These are phyloP conservation scores for Panurus biarmicus DNA, from an alignment of 2,113 vertebrate genomes.

Conservation along the genomic window DNA sequence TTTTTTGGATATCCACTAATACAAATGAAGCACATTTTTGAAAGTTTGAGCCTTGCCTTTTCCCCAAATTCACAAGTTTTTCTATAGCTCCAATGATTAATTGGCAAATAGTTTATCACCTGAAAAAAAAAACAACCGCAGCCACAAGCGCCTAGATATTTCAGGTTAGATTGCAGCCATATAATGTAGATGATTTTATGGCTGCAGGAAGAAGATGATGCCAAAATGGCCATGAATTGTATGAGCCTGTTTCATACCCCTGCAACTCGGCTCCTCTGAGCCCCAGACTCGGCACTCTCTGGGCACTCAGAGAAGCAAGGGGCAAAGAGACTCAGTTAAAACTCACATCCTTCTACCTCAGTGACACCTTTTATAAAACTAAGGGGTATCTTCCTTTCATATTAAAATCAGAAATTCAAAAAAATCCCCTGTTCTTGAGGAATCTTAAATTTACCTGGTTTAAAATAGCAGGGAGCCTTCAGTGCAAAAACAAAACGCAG, in stretches of 20 bases:
- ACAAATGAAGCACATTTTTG: not conserved
- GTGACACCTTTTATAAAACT: not conserved
- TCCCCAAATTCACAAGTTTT: not conserved
- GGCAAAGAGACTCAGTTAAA: not conserved
- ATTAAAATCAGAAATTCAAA: not conserved
- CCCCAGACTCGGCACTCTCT: accelerated
- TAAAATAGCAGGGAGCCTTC: not conserved
- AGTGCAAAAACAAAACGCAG: accelerated
- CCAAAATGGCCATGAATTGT: not conserved
- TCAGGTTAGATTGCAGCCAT: not conserved
- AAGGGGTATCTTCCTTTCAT: not conserved
- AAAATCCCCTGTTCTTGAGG: not conserved
- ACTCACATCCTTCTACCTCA: not conserved
- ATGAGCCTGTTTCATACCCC: not conserved
- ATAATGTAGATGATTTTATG: not conserved
- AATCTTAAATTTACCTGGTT: accelerated
- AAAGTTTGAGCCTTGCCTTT: not conserved
- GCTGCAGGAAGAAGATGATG: not conserved
- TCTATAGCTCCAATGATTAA: not conserved
- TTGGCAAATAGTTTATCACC: not conserved
- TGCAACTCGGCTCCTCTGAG: not conserved
- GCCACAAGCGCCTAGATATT: not conserved
- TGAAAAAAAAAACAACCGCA: not conserved
- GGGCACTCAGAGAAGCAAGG: not conserved
- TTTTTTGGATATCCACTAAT: not conserved